A percentile compares a stretch with the other conserved stretches of the same genome.
Evolutionary conservation across 2,797 vertebrate genomes (phyloP).

Genomic region (Hydrocynus forskahlii): DNA sequence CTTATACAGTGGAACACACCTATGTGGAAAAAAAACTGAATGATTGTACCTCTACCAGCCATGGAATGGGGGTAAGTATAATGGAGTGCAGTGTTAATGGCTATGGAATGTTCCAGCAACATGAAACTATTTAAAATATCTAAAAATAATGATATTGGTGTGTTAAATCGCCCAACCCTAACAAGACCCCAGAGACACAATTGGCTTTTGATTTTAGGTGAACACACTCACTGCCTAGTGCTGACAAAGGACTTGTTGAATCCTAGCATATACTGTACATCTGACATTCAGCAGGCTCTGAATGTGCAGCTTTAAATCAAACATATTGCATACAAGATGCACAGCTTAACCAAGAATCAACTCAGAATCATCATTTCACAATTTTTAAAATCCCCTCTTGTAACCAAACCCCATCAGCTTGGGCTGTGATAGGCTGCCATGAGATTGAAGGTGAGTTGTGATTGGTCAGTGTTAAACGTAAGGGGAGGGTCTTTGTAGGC

Average conservation of each 20-base stretch:
- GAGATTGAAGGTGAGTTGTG: constrained; percentile 64
- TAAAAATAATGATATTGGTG: constrained; percentile 2
- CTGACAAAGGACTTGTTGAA: background rate
- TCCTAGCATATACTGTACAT: background rate
- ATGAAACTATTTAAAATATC: constrained; percentile 1
- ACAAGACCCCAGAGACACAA: constrained; percentile 2
- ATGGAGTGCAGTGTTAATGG: constrained; percentile 1
- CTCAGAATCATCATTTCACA: constrained; percentile 66
- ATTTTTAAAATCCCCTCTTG: constrained; percentile 52
- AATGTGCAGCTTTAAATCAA: constrained; percentile 15
- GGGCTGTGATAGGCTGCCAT: constrained; percentile 64
- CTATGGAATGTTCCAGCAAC: background rate
- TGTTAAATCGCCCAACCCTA: constrained; percentile 20
- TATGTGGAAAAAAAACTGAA: background rate
- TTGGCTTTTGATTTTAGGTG: constrained; percentile 5
- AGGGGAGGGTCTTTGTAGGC: constrained; percentile 51
- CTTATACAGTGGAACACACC: background rate
- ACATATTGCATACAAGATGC: constrained; percentile 24
- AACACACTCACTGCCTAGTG: background rate
- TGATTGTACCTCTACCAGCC: background rate
- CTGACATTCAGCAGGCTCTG: constrained; percentile 12
- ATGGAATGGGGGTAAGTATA: background rate
- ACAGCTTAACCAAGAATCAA: constrained; percentile 57
- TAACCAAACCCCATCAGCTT: constrained; percentile 60
- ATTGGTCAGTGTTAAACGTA: constrained; percentile 62